Percentiles rank a stretch among this genome's conserved stretches.
These are phyloP conservation scores for Cotesia congregata DNA, from an alignment of 2,888 invertebrate species.

Conservation along the genomic window DNA sequence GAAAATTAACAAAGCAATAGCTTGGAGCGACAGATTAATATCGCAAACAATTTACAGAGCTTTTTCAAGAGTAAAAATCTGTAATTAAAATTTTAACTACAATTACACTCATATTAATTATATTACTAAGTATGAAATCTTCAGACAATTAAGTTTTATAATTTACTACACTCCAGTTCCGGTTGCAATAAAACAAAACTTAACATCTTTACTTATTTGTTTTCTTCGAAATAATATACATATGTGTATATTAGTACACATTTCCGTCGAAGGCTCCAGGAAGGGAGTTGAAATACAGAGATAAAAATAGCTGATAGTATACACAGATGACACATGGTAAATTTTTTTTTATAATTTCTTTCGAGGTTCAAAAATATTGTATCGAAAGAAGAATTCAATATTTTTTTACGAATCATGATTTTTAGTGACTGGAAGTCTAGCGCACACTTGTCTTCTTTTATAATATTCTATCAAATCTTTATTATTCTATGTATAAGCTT, in stretches of 20 bases:
- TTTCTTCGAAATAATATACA: neutral
- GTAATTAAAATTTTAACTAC: neutral
- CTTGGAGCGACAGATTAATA: constrained; percentile 29
- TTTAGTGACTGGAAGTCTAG: neutral
- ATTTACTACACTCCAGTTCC: constrained; percentile 8
- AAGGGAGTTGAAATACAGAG: constrained; percentile 1
- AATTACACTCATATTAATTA: neutral
- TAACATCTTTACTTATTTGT: neutral
- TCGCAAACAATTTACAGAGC: constrained; percentile 16
- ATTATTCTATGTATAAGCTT: constrained; percentile 31
- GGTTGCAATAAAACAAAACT: neutral
- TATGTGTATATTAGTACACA: neutral
- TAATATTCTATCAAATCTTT: constrained; percentile 38
- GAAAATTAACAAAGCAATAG: constrained; percentile 37
- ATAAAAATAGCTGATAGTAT: constrained; percentile 23
- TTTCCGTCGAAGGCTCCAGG: neutral
- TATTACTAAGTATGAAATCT: neutral
- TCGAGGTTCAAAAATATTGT: neutral
- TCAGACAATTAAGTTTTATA: neutral
- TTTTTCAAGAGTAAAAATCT: neutral
- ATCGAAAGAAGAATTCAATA: neutral
- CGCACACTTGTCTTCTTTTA: neutral
- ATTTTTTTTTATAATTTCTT: neutral
- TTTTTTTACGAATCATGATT: constrained; percentile 20
- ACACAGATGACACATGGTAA: constrained; percentile 22